phyloP scores from a whole-genome alignment of 2,888 invertebrate species.

The Callinectes sapidus region DNA sequence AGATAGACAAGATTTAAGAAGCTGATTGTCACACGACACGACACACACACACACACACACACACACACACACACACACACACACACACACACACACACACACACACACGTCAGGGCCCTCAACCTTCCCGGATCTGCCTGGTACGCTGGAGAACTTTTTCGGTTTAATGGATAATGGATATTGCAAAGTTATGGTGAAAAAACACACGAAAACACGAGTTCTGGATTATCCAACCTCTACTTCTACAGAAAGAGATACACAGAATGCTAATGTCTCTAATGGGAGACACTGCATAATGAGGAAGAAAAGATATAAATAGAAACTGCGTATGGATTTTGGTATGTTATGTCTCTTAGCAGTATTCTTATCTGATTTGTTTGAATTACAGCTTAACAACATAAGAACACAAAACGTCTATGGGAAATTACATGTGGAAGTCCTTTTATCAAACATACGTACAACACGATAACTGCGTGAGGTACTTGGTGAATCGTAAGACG shows the following conservation, averaged over 20 bases:
- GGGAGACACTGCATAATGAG: background rate
- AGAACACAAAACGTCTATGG: too few species aligned
- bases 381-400: background rate
- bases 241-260: background rate
- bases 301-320: background rate
- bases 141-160: background rate
- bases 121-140: background rate
- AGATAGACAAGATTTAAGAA: too few species aligned
- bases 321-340: background rate
- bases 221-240: background rate
- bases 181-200: background rate
- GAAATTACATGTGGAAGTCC: too few species aligned
- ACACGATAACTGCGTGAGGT: background rate
- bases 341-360: background rate
- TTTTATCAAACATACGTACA: too few species aligned
- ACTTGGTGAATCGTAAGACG: background rate
- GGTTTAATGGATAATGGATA: background rate
- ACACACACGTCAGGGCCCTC: background rate
- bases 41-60: background rate
- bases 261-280: background rate
- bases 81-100: slow-evolving; percentile 16
- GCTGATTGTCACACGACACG: too few species aligned
- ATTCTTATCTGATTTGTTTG: background rate
- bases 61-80: background rate
- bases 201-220: background rate